Percentiles rank a stretch among this genome's conserved stretches.
Conservation (phyloP, 2,888 invertebrate genomes). For the Torymus tubicola region DNA sequence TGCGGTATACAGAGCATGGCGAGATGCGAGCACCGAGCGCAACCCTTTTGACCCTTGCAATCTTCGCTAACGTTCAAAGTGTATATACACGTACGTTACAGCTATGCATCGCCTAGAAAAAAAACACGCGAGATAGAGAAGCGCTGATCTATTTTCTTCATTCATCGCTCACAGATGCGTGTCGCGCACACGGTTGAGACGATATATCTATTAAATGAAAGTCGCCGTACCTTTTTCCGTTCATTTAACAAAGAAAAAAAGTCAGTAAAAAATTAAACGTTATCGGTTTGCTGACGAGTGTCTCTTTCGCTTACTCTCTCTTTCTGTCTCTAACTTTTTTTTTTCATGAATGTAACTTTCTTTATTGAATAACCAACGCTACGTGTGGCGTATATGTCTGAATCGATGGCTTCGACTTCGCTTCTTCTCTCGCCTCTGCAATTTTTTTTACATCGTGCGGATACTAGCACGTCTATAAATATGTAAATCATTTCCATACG, state of each 20-base stretch:
- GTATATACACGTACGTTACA: neutral
- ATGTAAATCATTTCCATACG: constrained; percentile 1
- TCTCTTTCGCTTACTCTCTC: no score
- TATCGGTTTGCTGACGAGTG: no score
- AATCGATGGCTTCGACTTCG: constrained; percentile 1
- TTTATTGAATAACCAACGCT: constrained; percentile 1
- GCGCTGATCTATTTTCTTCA: constrained; percentile 41
- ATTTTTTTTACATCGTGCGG: constrained; percentile 65
- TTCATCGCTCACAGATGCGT: constrained; percentile 45
- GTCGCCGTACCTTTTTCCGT: no score
- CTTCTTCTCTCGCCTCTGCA: constrained; percentile 24
- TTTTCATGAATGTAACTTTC: constrained; percentile 32
- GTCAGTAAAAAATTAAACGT: no score
- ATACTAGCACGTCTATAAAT: constrained; percentile 33
- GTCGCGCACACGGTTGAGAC: constrained; percentile 9
- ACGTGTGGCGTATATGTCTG: neutral
- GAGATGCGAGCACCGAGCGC: neutral
- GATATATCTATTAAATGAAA: no score
- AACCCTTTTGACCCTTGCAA: constrained; percentile 43
- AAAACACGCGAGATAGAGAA: neutral
- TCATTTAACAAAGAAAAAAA: no score
- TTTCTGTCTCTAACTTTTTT: neutral
- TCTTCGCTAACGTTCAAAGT: neutral
- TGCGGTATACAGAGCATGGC: constrained; percentile 26
- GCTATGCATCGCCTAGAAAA: neutral